Conservation (phyloP, 2,888 invertebrate genomes). For the Eristalis arbustorum region DNA sequence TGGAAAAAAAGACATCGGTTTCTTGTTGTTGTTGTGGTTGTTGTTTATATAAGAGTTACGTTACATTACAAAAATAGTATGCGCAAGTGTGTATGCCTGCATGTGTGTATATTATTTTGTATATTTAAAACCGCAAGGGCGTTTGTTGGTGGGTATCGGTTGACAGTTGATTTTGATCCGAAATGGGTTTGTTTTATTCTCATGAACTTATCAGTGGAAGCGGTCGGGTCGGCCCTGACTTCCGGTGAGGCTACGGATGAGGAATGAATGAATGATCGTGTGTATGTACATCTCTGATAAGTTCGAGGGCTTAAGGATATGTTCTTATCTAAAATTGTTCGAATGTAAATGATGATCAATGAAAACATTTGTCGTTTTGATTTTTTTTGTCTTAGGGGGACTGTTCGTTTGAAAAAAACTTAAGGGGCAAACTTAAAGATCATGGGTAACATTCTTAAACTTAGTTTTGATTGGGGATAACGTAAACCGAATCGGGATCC, state of each 20-base stretch:
- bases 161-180: slow-evolving; percentile 64
- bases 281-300: slow-evolving; percentile 8
- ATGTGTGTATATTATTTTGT: slow-evolving; percentile 40
- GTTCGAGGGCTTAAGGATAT: slow-evolving; percentile 60
- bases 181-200: slow-evolving; percentile 33
- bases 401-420: slow-evolving; percentile 44
- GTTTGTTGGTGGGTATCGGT: slow-evolving; percentile 63
- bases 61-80: slow-evolving; percentile 69
- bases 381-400: slow-evolving; percentile 63
- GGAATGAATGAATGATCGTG: slow-evolving; percentile 31
- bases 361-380: too few relatives aligned
- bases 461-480: slow-evolving; percentile 63
- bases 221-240: background rate
- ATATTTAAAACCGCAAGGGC: slow-evolving; percentile 50
- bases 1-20: background rate
- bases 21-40: slow-evolving; percentile 24
- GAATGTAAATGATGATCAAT: too few relatives aligned
- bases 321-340: slow-evolving; percentile 34
- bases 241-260: slow-evolving; percentile 49
- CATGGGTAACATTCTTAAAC: slow-evolving; percentile 44
- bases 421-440: slow-evolving; percentile 7
- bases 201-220: slow-evolving; percentile 39
- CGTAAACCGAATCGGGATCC: slow-evolving; percentile 63
- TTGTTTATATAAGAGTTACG: slow-evolving; percentile 57
- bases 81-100: slow-evolving; percentile 35